Percentiles rank a stretch among this genome's conserved stretches.
These are phyloP conservation scores for Peribatodes rhomboidaria DNA, from an alignment of 2,888 invertebrate species.

Conservation along the genomic window DNA sequence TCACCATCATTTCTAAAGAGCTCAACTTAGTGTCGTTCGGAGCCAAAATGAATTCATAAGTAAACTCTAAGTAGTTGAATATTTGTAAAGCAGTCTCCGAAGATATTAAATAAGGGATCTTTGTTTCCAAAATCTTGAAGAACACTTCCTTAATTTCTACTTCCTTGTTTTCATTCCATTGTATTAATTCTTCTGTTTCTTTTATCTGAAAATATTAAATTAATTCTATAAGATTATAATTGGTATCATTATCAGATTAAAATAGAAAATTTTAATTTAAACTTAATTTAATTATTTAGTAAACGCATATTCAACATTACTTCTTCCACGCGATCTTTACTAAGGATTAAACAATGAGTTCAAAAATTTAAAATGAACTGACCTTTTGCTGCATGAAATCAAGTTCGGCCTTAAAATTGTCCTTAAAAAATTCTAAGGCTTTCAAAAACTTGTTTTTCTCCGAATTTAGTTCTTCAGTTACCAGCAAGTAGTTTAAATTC, in stretches of 20 bases:
- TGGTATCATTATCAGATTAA: not conserved
- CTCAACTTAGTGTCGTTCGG: conserved; percentile 87
- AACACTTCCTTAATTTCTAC: conserved; percentile 72
- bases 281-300: not conserved
- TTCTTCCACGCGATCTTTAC: not conserved
- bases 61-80: conserved; percentile 88
- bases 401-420: conserved; percentile 64
- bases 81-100: conserved; percentile 87
- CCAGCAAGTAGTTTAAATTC: conserved; percentile 78
- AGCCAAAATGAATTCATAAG: conserved; percentile 88
- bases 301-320: not conserved
- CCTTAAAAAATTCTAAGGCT: conserved; percentile 65
- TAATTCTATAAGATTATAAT: not conserved
- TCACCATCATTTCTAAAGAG: conserved; percentile 87
- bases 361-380: conserved; percentile 27
- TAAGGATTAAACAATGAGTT: not conserved
- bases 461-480: conserved; percentile 74
- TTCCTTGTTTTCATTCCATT: conserved; percentile 67
- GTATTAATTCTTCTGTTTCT: conserved; percentile 67
- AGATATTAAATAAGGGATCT: conserved; percentile 85
- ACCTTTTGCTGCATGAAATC: conserved; percentile 74
- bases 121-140: conserved; percentile 70
- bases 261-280: not conserved
- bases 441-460: conserved; percentile 76
- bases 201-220: conserved; percentile 60